A percentile compares a stretch with the other conserved stretches of the same genome.
Conservation (phyloP, 92 coral and sea anemone species). For the Phenganax stokvisi region DNA sequence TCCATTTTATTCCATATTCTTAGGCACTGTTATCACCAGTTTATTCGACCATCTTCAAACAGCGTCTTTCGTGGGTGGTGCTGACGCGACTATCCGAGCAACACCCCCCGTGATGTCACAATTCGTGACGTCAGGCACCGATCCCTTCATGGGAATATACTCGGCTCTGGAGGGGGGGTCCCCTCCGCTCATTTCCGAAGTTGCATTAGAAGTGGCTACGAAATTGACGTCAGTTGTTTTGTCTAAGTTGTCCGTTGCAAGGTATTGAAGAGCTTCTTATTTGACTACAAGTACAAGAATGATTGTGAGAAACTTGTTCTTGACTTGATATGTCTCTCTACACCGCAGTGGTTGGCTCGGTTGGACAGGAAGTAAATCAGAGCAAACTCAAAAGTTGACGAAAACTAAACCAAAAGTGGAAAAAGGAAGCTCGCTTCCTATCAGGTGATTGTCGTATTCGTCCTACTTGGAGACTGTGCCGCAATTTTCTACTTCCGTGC, state of each 20-base stretch:
- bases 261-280: conserved; percentile 39
- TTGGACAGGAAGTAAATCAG: conserved; percentile 67
- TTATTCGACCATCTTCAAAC: conserved; percentile 90
- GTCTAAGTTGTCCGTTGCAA: conserved; percentile 85
- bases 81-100: conserved; percentile 67
- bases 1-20: neutral
- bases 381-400: conserved; percentile 55
- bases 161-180: conserved; percentile 82
- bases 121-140: conserved; percentile 72
- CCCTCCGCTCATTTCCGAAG: conserved; percentile 89
- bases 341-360: conserved; percentile 89
- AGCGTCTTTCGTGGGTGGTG: conserved; percentile 90
- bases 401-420: conserved; percentile 84
- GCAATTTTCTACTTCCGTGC: too few relatives aligned
- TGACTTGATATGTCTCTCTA: neutral
- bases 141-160: conserved; percentile 90
- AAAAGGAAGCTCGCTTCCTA: conserved; percentile 76
- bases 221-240: conserved; percentile 91
- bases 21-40: conserved; percentile 81
- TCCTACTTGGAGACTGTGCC: neutral
- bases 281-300: too few relatives aligned
- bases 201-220: conserved; percentile 92
- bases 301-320: too few relatives aligned
- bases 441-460: conserved; percentile 54
- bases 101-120: conserved; percentile 91